Evolutionary conservation across 2,888 invertebrate genomes (phyloP), one percentile per base, ranked within the genome.

Genomic region (Cheiracanthium punctorium): DNA sequence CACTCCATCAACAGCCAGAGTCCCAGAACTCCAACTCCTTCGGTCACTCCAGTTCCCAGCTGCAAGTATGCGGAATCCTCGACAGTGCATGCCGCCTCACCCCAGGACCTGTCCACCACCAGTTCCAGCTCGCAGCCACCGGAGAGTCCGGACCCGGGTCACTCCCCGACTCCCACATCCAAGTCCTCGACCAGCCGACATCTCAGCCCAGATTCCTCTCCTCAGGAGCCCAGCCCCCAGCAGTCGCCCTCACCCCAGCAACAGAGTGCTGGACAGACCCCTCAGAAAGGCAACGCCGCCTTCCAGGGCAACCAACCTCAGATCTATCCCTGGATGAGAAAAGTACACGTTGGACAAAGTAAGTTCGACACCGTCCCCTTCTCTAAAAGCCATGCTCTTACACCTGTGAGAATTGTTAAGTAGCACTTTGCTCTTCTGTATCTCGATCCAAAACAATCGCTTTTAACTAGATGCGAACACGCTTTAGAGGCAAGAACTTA

Each of bases 321-420:
- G 93, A 98, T 98, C 91, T 98, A 98, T 93, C 98, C 98, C 32
- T 98, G 98, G 98, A 98, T 98, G 98, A 97, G 98, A 92, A 94
- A 98, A 93, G 98, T 98, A 92, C 98, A 98, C 93, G 95, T 98
- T 92, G 98, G 98, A 91, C 96, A 96, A 94, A 98, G 98, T 98
- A 94, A 97, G 97, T 96, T 70, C 72, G 10, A 24, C 1, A 58
- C 58, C 2, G 14, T 12, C 12, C 2, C 14, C n/a, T 24, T 69
- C n/a, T n/a, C n/a, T n/a, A n/a, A n/a, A n/a, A n/a, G n/a, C n/a
- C n/a, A n/a, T n/a, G n/a, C n/a, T n/a, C n/a, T n/a, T n/a, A n/a
- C n/a, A n/a, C n/a, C n/a, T n/a, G 48, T 48, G 48, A 48, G 48
- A 48, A 48, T 48, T 48, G 48, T 48, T 48, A 48, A n/a, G n/a